Evolutionary conservation across 2,797 vertebrate species (phyloP), one percentile per base, ranked within the genome.

Genomic region (Sphenodon punctatus): DNA sequence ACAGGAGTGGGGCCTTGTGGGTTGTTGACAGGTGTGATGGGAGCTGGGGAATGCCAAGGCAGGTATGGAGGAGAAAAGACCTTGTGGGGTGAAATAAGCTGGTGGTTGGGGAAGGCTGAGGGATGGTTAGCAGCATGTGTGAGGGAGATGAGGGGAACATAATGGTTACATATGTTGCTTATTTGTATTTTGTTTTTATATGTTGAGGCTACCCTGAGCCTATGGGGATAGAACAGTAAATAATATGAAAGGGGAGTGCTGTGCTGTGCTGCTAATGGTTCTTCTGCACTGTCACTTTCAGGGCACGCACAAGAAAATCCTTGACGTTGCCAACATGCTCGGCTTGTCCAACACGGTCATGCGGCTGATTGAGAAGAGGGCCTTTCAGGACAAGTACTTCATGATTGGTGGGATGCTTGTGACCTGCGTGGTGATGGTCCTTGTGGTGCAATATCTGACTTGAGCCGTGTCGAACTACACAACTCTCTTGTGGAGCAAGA

Each of bases 281-380:
- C n/a, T 61, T 42, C 43, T 75, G 51, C 64, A 46, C 16, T 64
- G 43, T 34, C 73, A 20, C 55, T 65, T 79, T 43, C 93, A 99
- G 98, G 98, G 97, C 22, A 97, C 98, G 68, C 98, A 99, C 69
- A 99, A 98, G 95, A 99, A 99, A 97, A 98, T 99, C 94, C 95
- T 99, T 90, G 98, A 99, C 46, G 97, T 99, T 72, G 99, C 97
- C 75, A 99, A 99, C 94, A 99, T 97, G 97, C 82, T 99, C 75
- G 98, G 98, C 25, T 95, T 99, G 88, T 99, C 98, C 22, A 99
- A 99, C 92, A 99, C 98, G 0, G 99, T 99, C 76, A 99, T 99
- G 98, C 96, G 98, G 73, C 96, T 99, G 79, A 98, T 99, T 10
- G 98, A 99, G 93, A 98, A 98, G 73, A 94, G 98, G 91, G 98